A percentile compares a stretch with the other conserved stretches of the same genome.
These are phyloP conservation scores for Diarsia rubi DNA, from an alignment of 2,888 invertebrate genomes.

Conservation along the genomic window DNA sequence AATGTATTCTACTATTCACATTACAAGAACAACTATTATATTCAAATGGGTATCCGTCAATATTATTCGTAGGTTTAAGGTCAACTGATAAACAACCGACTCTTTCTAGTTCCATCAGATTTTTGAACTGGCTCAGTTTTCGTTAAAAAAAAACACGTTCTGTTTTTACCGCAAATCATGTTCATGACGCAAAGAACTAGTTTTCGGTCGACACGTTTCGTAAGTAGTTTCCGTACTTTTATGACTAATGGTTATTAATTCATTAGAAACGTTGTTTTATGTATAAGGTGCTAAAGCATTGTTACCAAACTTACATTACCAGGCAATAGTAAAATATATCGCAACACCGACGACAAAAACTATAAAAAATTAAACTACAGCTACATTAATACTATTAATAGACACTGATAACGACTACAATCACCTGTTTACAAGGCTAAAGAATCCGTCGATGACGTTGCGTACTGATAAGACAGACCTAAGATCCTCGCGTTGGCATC, in stretches of 20 bases:
- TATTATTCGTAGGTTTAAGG: conserved; percentile 33
- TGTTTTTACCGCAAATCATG: conserved; percentile 14
- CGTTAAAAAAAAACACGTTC: conserved; percentile 4
- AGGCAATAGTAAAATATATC: not conserved
- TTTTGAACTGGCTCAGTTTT: conserved; percentile 14
- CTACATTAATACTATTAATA: conserved; percentile 22
- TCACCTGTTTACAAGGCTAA: conserved; percentile 25
- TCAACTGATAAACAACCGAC: conserved; percentile 48
- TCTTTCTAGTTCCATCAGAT: conserved; percentile 24
- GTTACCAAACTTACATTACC: conserved; percentile 12
- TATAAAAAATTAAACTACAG: conserved; percentile 15
- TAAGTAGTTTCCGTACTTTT: conserved; percentile 36
- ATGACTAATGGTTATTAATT: conserved; percentile 49
- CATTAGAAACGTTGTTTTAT: conserved; percentile 28
- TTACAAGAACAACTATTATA: conserved; percentile 28
- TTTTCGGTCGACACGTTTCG: conserved; percentile 39
- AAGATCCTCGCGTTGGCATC: conserved; percentile 1
- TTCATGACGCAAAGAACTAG: conserved; percentile 49
- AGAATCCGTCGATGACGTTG: conserved; percentile 9
- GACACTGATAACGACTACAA: conserved; percentile 29
- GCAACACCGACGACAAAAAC: not conserved
- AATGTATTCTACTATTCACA: conserved; percentile 5
- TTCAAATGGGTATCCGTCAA: conserved; percentile 19
- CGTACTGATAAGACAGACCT: conserved; percentile 31
- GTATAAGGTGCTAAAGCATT: conserved; percentile 8